A percentile compares a stretch with the other conserved stretches of the same genome.
Conservation (phyloP, 2,797 vertebrate genomes). For the Erpetoichthys calabaricus region DNA sequence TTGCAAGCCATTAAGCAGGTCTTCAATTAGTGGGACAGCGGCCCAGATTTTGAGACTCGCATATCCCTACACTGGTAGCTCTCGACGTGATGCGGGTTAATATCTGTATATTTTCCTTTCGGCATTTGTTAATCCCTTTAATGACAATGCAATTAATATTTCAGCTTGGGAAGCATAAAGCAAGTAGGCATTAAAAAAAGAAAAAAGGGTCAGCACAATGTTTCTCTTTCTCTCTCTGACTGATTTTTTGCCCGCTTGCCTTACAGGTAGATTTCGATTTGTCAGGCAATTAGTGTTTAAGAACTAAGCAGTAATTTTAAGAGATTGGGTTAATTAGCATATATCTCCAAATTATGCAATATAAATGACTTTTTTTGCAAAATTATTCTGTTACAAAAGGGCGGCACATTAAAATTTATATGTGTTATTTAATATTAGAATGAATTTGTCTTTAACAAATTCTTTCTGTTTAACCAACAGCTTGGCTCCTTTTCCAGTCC, state of each 20-base stretch:
- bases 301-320: slow-evolving; percentile 24
- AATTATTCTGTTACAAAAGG: slow-evolving; percentile 44
- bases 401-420: slow-evolving; percentile 41
- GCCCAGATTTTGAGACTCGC: slow-evolving; percentile 44
- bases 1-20: slow-evolving; percentile 50
- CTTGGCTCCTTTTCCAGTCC: no score
- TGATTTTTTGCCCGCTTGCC: slow-evolving; percentile 24
- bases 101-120: slow-evolving; percentile 44
- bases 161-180: slow-evolving; percentile 40
- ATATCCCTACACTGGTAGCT: slow-evolving; percentile 25
- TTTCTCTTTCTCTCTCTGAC: no score
- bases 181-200: slow-evolving; percentile 48
- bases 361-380: slow-evolving; percentile 45
- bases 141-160: slow-evolving; percentile 49
- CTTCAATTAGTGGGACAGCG: slow-evolving; percentile 45
- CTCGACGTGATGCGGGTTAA: slow-evolving; percentile 26
- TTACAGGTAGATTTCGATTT: slow-evolving; percentile 53
- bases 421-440: slow-evolving; percentile 35
- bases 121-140: slow-evolving; percentile 49
- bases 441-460: no score
- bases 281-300: slow-evolving; percentile 28
- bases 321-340: slow-evolving; percentile 45
- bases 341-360: slow-evolving; percentile 54
- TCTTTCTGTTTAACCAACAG: no score
- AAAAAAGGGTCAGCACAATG: slow-evolving; percentile 23